Percentiles rank a stretch among this genome's conserved stretches.
These are phyloP conservation scores for Bothrops jararaca DNA, from an alignment of 2,113 vertebrate species.

Conservation along the genomic window DNA sequence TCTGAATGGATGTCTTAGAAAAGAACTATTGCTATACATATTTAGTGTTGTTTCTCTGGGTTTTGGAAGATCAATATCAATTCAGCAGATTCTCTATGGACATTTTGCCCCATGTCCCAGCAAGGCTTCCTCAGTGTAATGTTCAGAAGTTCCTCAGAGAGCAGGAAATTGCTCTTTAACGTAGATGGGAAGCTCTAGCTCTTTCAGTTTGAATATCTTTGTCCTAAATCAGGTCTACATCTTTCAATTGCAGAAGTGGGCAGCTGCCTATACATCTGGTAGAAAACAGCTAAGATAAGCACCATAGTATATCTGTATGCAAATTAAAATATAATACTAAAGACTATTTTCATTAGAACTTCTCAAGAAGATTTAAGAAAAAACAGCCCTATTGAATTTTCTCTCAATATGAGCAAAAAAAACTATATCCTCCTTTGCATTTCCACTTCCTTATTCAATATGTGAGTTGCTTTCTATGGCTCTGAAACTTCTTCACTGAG, in stretches of 20 bases:
- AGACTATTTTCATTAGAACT: neutral
- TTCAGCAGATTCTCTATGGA: neutral
- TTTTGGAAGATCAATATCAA: neutral
- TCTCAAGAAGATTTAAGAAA: neutral
- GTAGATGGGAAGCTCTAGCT: neutral
- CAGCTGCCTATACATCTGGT: neutral
- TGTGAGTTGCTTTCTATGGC: neutral
- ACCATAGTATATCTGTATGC: neutral
- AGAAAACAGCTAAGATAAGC: neutral
- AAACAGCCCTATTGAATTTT: neutral
- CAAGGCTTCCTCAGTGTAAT: neutral
- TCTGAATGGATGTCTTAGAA: neutral
- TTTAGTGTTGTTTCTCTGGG: neutral
- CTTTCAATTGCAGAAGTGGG: neutral
- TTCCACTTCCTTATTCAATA: neutral
- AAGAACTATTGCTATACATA: neutral
- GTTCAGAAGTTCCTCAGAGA: neutral
- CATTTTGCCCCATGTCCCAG: neutral
- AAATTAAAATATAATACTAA: neutral
- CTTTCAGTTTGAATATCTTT: neutral
- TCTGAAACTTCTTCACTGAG: neutral
- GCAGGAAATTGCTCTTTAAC: neutral
- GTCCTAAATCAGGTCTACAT: neutral
- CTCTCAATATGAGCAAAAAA: neutral
- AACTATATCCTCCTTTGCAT: neutral